phyloP scores from a whole-genome alignment of 2,888 invertebrate genomes.

The Leptopilina drosophilae region DNA sequence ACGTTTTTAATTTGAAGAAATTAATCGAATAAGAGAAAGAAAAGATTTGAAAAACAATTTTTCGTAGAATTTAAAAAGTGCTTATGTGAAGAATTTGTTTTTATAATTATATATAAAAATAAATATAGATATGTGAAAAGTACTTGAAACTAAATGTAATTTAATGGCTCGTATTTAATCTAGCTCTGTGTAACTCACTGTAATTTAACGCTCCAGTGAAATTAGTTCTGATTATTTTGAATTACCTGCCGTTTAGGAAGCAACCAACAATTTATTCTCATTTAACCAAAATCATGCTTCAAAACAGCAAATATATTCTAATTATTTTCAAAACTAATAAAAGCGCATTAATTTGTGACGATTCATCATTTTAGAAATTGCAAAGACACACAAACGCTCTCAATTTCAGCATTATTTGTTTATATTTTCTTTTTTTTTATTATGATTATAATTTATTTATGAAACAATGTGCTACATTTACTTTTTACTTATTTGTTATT shows the following conservation, averaged over 20 bases:
- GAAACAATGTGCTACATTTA: no score
- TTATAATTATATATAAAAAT: no score
- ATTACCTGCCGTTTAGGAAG: not conserved
- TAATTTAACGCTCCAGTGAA: constrained; percentile 1
- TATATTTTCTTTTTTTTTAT: no score
- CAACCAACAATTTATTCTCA: not conserved
- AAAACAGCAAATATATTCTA: constrained; percentile 14
- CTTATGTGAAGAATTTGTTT: no score
- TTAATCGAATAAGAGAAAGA: no score
- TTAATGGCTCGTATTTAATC: constrained; percentile 31
- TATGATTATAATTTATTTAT: no score
- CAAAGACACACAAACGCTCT: no score
- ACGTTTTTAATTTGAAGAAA: no score
- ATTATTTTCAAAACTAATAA: constrained; percentile 8
- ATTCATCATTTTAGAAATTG: not conserved
- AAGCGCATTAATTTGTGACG: not conserved
- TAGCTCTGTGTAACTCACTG: constrained; percentile 11
- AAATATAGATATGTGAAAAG: not conserved
- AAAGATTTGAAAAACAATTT: no score
- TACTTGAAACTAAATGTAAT: not conserved
- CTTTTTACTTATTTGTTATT: no score
- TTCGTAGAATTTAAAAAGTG: no score
- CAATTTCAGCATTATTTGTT: no score
- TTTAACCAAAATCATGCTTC: not conserved
- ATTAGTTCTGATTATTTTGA: not conserved